These are phyloP conservation scores for Aldrovandia affinis DNA, from an alignment of 2,797 vertebrate genomes.

Conservation along the genomic window DNA sequence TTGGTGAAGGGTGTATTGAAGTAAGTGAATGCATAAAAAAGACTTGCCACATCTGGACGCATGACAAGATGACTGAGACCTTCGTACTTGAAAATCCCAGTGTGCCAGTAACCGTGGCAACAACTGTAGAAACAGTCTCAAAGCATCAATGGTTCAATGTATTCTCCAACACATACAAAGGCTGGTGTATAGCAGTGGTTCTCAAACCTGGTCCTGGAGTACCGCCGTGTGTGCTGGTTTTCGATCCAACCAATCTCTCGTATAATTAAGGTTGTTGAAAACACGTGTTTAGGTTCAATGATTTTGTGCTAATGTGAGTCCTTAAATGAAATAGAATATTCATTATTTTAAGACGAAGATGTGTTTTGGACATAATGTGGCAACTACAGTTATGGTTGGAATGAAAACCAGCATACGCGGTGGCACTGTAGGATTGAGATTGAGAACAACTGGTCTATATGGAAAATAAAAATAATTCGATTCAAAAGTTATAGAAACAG, in stretches of 20 bases:
- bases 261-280: no score
- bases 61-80: constrained; percentile 15
- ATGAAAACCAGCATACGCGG: no score
- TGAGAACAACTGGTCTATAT: no score
- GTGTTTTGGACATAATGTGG: no score
- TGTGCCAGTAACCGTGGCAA: background rate
- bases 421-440: no score
- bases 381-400: no score
- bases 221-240: no score
- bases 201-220: no score
- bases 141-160: background rate
- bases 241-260: no score
- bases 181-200: no score
- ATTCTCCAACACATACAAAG: background rate
- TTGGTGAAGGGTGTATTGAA: background rate
- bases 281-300: no score
- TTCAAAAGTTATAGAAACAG: background rate
- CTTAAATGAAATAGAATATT: background rate
- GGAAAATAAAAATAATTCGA: background rate
- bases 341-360: no score
- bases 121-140: background rate
- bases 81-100: background rate
- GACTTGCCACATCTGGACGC: background rate
- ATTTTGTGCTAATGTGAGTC: background rate
- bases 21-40: background rate